Evolutionary conservation across 92 coral and sea anemone species (phyloP).

Genomic region (Diadumene lineata): DNA sequence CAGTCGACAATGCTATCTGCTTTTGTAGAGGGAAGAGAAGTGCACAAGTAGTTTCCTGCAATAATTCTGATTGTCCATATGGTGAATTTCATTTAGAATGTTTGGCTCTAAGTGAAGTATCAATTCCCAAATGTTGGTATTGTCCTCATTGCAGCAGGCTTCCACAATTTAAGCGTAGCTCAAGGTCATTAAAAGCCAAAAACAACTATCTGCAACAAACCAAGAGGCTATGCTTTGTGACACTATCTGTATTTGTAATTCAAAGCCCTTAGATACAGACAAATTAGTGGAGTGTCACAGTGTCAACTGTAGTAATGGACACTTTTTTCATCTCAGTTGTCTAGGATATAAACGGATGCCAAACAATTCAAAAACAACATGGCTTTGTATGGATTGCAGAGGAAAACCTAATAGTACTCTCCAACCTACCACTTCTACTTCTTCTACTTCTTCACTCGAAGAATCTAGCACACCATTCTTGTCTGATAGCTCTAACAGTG

Average conservation of each 20-base stretch:
- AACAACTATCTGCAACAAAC: conserved; percentile 16
- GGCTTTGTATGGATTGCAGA: conserved; percentile 46
- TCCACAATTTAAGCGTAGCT: conserved; percentile 43
- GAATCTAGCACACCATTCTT: neutral
- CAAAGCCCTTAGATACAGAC: conserved; percentile 25
- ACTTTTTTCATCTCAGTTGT: too few relatives aligned
- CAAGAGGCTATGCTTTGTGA: conserved; percentile 18
- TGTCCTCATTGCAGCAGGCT: too few relatives aligned
- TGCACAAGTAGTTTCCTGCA: conserved; percentile 31
- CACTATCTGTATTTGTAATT: conserved; percentile 41
- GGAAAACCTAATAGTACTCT: conserved; percentile 6
- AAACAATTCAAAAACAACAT: conserved; percentile 52
- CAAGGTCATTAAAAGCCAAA: conserved; percentile 35
- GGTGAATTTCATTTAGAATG: conserved; percentile 43
- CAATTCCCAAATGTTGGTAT: conserved; percentile 57
- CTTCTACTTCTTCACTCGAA: conserved; percentile 32
- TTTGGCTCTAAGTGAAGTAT: conserved; percentile 33
- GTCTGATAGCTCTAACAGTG: conserved; percentile 22
- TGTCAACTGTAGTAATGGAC: conserved; percentile 17
- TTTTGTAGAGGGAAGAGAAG: conserved; percentile 45
- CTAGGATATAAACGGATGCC: conserved; percentile 42
- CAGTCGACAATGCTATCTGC: conserved; percentile 32
- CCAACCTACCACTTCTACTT: conserved; percentile 28
- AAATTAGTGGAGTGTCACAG: conserved; percentile 51
- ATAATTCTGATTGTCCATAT: conserved; percentile 55